These are phyloP conservation scores for Poeciliopsis occidentalis DNA, from an alignment of 2,113 vertebrate genomes.

Conservation along the genomic window DNA sequence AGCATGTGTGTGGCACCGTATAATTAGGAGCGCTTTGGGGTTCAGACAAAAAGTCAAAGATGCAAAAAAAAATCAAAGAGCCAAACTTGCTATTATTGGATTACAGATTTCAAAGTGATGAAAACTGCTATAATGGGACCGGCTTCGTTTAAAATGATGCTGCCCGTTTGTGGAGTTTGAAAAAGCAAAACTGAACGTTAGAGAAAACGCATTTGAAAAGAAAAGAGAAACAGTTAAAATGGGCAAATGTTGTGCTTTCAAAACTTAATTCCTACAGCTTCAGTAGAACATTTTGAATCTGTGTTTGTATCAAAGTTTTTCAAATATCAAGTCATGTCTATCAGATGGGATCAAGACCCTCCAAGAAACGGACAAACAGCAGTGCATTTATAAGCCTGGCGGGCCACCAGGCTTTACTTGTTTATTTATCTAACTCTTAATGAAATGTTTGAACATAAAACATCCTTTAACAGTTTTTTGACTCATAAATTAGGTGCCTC, in stretches of 20 bases:
- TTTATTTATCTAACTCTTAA: no score
- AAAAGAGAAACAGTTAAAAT: neutral
- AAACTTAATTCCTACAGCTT: neutral
- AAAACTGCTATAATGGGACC: conserved; percentile 13
- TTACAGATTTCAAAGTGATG: neutral
- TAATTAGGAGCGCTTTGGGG: conserved; percentile 12
- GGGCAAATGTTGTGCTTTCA: neutral
- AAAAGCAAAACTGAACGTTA: neutral
- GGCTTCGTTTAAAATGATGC: neutral
- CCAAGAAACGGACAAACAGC: no score
- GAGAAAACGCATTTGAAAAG: neutral
- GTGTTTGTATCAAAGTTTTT: no score
- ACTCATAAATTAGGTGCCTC: no score
- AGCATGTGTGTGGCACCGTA: neutral
- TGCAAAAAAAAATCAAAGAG: neutral
- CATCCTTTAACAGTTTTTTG: no score
- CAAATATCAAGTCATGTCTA: no score
- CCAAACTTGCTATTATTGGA: conserved; percentile 5
- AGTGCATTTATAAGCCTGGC: no score
- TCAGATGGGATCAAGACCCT: no score
- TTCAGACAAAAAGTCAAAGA: conserved; percentile 22
- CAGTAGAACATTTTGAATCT: neutral
- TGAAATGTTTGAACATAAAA: no score
- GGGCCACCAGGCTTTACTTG: no score
- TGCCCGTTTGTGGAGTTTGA: neutral